Percentiles rank a stretch among this genome's conserved stretches.
phyloP scores from a whole-genome alignment of 2,888 invertebrate genomes.

The Tetropium fuscum region DNA sequence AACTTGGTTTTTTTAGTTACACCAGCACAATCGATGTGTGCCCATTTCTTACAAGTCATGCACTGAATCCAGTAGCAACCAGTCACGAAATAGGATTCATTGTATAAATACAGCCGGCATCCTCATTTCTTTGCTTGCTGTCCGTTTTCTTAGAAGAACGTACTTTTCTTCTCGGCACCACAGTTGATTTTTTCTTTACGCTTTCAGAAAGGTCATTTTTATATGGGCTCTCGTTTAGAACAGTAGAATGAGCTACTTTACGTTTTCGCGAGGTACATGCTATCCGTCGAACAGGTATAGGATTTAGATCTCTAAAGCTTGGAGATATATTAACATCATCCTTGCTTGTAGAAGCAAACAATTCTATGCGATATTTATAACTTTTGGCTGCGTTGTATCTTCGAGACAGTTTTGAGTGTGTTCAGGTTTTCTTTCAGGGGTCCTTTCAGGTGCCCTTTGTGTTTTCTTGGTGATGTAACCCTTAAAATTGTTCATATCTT shows the following conservation, averaged over 20 bases:
- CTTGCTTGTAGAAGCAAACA: not conserved
- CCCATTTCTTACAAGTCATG: too few species aligned
- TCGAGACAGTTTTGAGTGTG: not conserved
- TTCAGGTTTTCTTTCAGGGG: not conserved
- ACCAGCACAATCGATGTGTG: conserved; percentile 1
- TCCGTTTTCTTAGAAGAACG: not conserved
- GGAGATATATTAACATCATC: not conserved
- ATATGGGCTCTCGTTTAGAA: not conserved
- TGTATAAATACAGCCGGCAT: not conserved
- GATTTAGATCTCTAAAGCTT: not conserved
- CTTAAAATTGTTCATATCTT: not conserved
- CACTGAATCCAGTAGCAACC: not conserved
- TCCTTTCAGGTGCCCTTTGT: not conserved
- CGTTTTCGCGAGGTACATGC: not conserved
- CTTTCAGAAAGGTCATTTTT: not conserved
- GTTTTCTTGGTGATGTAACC: not conserved
- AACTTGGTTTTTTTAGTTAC: not conserved
- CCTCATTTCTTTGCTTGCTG: not conserved
- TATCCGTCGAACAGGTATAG: not conserved
- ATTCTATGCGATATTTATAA: not conserved
- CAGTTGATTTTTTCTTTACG: not conserved
- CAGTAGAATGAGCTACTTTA: not conserved
- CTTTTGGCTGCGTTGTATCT: not conserved
- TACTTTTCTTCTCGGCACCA: not conserved
- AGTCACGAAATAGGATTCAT: conserved; percentile 1